Evolutionary conservation across 2,888 invertebrate genomes (phyloP).

Genomic region (Aquatica leii): DNA sequence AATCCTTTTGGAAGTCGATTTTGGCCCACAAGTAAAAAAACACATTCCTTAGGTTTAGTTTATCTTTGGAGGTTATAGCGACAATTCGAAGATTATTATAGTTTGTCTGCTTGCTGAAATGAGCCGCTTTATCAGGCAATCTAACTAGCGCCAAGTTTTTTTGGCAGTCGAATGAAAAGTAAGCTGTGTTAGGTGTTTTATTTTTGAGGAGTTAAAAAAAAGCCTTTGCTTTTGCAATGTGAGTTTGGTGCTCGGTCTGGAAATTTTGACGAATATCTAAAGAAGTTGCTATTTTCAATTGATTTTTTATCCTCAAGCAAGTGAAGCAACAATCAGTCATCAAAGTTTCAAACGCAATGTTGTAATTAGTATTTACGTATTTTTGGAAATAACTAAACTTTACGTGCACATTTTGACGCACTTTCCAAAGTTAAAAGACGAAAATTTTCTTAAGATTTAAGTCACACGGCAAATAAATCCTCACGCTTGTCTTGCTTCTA

Average conservation of each 20-base stretch:
- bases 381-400: slow-evolving; percentile 20
- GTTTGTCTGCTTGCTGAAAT: slow-evolving; percentile 24
- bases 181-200: no score
- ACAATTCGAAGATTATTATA: slow-evolving; percentile 21
- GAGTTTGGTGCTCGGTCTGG: no score
- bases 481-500: slow-evolving; percentile 18
- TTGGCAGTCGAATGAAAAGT: no score
- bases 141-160: slow-evolving; percentile 20
- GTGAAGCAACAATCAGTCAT: no score
- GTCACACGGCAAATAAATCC: no score
- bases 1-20: slow-evolving; percentile 16
- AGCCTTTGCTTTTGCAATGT: no score
- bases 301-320: no score
- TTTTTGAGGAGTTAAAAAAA: no score
- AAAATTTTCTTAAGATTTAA: slow-evolving; percentile 16
- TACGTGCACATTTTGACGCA: slow-evolving; percentile 5
- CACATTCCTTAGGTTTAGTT: no score
- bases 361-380: slow-evolving; percentile 19
- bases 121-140: slow-evolving; percentile 23
- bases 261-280: no score
- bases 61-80: slow-evolving; percentile 1
- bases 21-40: slow-evolving; percentile 1
- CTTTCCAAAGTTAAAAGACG: not conserved
- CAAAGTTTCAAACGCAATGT: slow-evolving; percentile 19
- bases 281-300: no score